Percentiles rank a stretch among this genome's conserved stretches.
Conservation (phyloP, 2,888 invertebrate species). For the Meloe dianella region DNA sequence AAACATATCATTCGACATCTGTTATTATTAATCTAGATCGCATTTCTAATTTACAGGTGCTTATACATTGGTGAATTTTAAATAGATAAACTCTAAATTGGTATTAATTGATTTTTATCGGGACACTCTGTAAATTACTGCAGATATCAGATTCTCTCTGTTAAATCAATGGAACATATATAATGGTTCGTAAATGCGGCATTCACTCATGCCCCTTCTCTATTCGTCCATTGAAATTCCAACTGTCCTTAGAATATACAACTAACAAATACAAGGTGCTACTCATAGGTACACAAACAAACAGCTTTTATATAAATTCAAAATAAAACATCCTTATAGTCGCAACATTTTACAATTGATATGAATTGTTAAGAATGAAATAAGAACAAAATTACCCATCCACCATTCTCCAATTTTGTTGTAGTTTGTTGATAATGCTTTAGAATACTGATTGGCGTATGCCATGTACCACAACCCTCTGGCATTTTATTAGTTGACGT, state of each 20-base stretch:
- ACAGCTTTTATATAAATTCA: background rate
- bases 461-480: conserved; percentile 38
- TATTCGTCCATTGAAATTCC: conserved; percentile 13
- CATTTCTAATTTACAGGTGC: background rate
- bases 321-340: background rate
- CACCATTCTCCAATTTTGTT: conserved; percentile 44
- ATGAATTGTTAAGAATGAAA: conserved; percentile 12
- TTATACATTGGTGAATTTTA: background rate
- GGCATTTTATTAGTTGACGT: background rate
- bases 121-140: background rate
- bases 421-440: conserved; percentile 43
- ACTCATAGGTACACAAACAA: background rate
- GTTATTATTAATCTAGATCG: background rate
- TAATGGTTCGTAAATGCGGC: background rate
- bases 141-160: background rate
- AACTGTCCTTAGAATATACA: background rate
- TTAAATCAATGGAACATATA: conserved; percentile 1
- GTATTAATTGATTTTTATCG: background rate
- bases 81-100: background rate
- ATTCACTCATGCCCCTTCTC: conserved; percentile 20
- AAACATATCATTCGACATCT: background rate
- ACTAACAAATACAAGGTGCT: background rate
- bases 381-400: conserved; percentile 39
- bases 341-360: background rate
- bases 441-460: conserved; percentile 44